These are phyloP conservation scores for Drosophila watanabei DNA, from an alignment of 1,140 invertebrate genomes.

Conservation along the genomic window DNA sequence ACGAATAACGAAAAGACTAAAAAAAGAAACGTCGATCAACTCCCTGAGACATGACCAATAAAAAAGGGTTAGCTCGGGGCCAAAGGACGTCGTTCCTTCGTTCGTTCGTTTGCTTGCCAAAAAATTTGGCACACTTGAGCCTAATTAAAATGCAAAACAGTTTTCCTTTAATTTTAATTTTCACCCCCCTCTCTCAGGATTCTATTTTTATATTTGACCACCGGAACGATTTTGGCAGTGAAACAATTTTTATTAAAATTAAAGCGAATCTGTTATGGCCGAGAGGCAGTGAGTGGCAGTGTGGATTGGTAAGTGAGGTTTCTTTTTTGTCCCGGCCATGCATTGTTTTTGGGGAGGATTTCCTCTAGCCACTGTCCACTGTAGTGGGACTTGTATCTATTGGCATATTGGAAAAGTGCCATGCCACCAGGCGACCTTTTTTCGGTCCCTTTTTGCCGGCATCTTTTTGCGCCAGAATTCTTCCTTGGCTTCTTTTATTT, in stretches of 20 bases:
- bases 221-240: conserved; percentile 13
- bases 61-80: conserved; percentile 45
- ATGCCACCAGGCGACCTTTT: conserved; percentile 34
- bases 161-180: conserved; percentile 39
- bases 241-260: conserved; percentile 15
- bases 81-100: background rate
- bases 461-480: conserved; percentile 3
- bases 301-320: background rate
- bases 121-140: conserved; percentile 11
- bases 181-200: background rate
- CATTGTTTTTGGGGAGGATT: background rate
- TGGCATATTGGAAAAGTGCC: conserved; percentile 53
- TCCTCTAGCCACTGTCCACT: conserved; percentile 1
- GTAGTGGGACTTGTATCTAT: conserved; percentile 34
- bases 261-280: conserved; percentile 20
- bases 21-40: conserved; percentile 63
- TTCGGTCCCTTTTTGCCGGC: conserved; percentile 16
- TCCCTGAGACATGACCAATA: conserved; percentile 57
- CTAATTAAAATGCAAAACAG: conserved; percentile 70
- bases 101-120: background rate
- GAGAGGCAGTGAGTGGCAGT: background rate
- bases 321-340: background rate
- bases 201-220: conserved; percentile 2
- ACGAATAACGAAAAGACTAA: background rate
- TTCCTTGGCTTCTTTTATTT: conserved; percentile 2